These are phyloP conservation scores for Forficula auricularia DNA, from an alignment of 1,140 invertebrate species.

Conservation along the genomic window DNA sequence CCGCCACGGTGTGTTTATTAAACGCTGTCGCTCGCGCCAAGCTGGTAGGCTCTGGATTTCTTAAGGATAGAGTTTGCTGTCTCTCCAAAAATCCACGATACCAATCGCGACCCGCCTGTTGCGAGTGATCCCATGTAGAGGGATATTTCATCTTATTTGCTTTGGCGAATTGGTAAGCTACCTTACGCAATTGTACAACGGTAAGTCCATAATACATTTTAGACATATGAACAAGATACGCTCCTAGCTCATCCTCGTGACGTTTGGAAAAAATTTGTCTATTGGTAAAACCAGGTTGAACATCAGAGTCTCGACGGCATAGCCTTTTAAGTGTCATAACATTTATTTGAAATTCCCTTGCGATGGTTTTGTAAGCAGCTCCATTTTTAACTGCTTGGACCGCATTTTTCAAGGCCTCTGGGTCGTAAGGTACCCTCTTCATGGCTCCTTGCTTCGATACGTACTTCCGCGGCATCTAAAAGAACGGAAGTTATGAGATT, in stretches of 20 bases:
- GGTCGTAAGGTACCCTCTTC: too few relatives aligned
- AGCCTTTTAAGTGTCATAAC: too few relatives aligned
- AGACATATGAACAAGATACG: slow-evolving; percentile 17
- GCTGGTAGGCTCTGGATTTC: slow-evolving; percentile 8
- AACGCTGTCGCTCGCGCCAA: slow-evolving; percentile 7
- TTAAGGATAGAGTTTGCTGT: slow-evolving; percentile 16
- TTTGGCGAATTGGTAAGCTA: slow-evolving; percentile 22
- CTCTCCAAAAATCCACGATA: slow-evolving; percentile 19
- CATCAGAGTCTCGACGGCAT: too few relatives aligned
- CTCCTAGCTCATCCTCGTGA: slow-evolving; percentile 9
- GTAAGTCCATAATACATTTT: slow-evolving; percentile 23
- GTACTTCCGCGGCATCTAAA: too few relatives aligned
- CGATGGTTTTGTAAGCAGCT: too few relatives aligned
- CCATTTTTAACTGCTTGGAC: too few relatives aligned
- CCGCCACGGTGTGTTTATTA: slow-evolving; percentile 7
- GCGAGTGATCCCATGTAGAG: slow-evolving; percentile 15
- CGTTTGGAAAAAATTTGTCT: slow-evolving; percentile 9
- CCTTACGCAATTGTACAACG: slow-evolving; percentile 12
- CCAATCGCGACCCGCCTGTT: slow-evolving; percentile 25
- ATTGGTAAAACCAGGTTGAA: too few relatives aligned
- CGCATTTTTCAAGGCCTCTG: too few relatives aligned
- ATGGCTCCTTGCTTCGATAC: too few relatives aligned
- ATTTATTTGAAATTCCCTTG: too few relatives aligned
- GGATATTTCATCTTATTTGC: slow-evolving; percentile 15
- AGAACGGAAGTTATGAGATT: too few relatives aligned